Evolutionary conservation across 2,113 vertebrate species (phyloP), one percentile per base, ranked within the genome.

Genomic region (Lophotis ruficrista): DNA sequence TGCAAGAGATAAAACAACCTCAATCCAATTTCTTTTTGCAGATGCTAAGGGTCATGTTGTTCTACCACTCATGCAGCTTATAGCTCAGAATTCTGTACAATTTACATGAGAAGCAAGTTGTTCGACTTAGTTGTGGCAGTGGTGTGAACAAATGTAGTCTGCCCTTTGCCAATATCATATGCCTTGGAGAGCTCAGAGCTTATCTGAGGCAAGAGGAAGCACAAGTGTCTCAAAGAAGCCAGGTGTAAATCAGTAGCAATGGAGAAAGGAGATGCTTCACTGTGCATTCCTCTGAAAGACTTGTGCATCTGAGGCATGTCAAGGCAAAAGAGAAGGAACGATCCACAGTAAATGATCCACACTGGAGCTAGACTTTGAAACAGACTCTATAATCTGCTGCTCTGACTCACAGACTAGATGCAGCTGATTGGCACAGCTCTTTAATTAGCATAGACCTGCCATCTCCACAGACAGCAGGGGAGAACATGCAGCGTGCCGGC

Each of bases 11-110:
- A 95, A 94, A 96, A 79, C 54, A 96, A 94, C 22, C 47, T 93
- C 94, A 95, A 97, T 95, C 53, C 48, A 92, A 73, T 96, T 97
- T 96, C 50, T 96, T 97, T 97, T 87, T 51, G 31, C 85, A 94
- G 77, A 92, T 94, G 88, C 81, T 89, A 96, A 97, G 80, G 72
- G 80, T 60, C 64, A 56, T 69, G 82, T 94, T 96, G 92, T 94
- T 93, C 94, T 96, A 89, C 95, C 93, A 79, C 19, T 95, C 60
- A 24, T 71, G 38, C 50, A 93, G 56, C 31, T 86, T 93, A 94
- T 70, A 95, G 76, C 83, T 96, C 93, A 95, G 93, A 69, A 43
- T 97, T 87, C 77, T 90, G 53, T 90, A 95, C 71, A 94, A 94
- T 90, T 94, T 92, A 97, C 94, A 96, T 91, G 50, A 97, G 82